These are phyloP conservation scores for Collichthys lucidus DNA, from an alignment of 2,113 vertebrate genomes.

Conservation along the genomic window DNA sequence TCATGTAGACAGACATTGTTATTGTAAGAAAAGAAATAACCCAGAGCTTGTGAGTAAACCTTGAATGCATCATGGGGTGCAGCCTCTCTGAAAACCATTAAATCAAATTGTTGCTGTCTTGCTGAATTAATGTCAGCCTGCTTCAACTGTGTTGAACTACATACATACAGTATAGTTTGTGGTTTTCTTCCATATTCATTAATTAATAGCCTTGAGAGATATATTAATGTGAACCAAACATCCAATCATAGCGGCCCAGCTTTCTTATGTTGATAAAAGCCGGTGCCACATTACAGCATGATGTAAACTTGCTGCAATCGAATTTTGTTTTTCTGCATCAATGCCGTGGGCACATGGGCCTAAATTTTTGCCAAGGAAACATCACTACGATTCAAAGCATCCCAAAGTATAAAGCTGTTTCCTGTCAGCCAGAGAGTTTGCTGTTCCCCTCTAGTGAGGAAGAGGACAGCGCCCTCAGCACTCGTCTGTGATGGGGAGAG, in stretches of 20 bases:
- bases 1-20: constrained; percentile 15
- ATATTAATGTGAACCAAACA: constrained; percentile 71
- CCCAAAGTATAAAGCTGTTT: constrained; percentile 45
- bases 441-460: constrained; percentile 41
- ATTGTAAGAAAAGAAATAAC: constrained; percentile 23
- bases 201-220: constrained; percentile 70
- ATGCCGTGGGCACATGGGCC: constrained; percentile 54
- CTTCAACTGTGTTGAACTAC: constrained; percentile 45
- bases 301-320: constrained; percentile 78
- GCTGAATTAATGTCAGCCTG: constrained; percentile 51
- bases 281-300: constrained; percentile 62
- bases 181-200: constrained; percentile 66
- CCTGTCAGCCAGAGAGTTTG: constrained; percentile 30
- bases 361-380: constrained; percentile 63
- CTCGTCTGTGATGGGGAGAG: constrained; percentile 63
- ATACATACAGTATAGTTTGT: constrained; percentile 38
- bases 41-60: constrained; percentile 33
- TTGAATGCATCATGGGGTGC: background rate
- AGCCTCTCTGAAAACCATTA: constrained; percentile 51
- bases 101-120: constrained; percentile 59
- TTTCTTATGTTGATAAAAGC: constrained; percentile 72
- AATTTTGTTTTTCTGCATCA: constrained; percentile 59
- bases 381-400: constrained; percentile 62
- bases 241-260: constrained; percentile 57
- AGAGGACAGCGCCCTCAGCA: constrained; percentile 48